phyloP scores from a whole-genome alignment of 2,113 vertebrate genomes.

The Xyliphius kryptos region DNA sequence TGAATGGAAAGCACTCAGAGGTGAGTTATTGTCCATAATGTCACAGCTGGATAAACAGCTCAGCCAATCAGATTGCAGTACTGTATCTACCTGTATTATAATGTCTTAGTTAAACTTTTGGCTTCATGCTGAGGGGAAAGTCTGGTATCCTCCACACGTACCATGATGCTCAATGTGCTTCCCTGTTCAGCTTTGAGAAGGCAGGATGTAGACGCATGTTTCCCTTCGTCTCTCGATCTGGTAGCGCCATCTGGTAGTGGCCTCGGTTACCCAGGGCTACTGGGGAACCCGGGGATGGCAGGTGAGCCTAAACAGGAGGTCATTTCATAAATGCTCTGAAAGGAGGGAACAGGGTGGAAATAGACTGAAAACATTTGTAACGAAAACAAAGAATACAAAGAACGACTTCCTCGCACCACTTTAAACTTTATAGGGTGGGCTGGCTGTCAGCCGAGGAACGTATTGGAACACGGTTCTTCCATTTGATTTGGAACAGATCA shows the following conservation, averaged over 20 bases:
- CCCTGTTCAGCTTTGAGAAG: constrained; percentile 44
- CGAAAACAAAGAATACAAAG: constrained; percentile 33
- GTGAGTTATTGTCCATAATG: too few relatives aligned
- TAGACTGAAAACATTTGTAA: too few relatives aligned
- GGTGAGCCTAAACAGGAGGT: constrained; percentile 40
- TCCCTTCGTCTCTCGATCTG: constrained; percentile 13
- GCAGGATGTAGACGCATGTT: constrained; percentile 33
- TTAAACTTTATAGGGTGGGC: too few relatives aligned
- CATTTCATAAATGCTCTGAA: constrained; percentile 33
- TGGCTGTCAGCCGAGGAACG: too few relatives aligned
- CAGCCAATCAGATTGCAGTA: too few relatives aligned
- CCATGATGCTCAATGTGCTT: constrained; percentile 13
- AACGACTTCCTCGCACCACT: constrained; percentile 23
- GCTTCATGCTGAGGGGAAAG: too few relatives aligned
- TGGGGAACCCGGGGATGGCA: constrained; percentile 24
- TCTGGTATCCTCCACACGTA: background rate
- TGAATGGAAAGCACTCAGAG: too few relatives aligned
- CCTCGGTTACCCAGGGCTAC: constrained; percentile 9
- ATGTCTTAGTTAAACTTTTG: too few relatives aligned
- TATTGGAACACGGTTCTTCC: too few relatives aligned
- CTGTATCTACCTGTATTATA: too few relatives aligned
- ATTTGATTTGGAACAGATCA: too few relatives aligned
- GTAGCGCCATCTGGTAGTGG: constrained; percentile 6
- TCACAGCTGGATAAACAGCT: too few relatives aligned
- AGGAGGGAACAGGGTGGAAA: constrained; percentile 39